Evolutionary conservation across 2,797 vertebrate species (phyloP).

Genomic region (Falco rusticolus): DNA sequence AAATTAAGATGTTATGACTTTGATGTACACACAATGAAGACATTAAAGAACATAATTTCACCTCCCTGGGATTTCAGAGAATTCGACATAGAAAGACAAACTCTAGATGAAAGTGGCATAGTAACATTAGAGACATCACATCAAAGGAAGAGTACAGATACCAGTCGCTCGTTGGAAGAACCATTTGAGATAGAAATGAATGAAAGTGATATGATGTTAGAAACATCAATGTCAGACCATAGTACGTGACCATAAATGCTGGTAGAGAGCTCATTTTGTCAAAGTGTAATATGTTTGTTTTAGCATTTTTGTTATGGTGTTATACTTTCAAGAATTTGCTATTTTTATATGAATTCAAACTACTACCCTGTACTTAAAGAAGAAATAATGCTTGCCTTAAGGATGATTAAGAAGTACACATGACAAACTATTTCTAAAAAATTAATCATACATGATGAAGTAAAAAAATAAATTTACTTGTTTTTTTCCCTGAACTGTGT

Average conservation of each 20-base stretch:
- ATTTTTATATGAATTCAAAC: slow-evolving; percentile 62
- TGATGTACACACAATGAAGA: slow-evolving; percentile 88
- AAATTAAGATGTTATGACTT: slow-evolving; percentile 89
- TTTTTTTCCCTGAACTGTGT: not conserved
- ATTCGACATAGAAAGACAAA: slow-evolving; percentile 84
- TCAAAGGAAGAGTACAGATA: slow-evolving; percentile 86
- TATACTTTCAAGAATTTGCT: slow-evolving; percentile 50
- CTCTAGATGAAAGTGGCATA: slow-evolving; percentile 85
- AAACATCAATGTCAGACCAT: slow-evolving; percentile 96
- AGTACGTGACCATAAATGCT: slow-evolving; percentile 85
- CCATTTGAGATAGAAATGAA: slow-evolving; percentile 98
- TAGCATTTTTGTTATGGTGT: slow-evolving; percentile 59
- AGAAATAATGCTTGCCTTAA: slow-evolving; percentile 51
- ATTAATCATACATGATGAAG: slow-evolving; percentile 27
- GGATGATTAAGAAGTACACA: slow-evolving; percentile 3
- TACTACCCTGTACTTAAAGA: slow-evolving; percentile 12
- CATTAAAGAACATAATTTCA: slow-evolving; percentile 94
- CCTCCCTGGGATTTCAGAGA: slow-evolving; percentile 86
- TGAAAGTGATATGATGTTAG: slow-evolving; percentile 97
- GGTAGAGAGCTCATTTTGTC: slow-evolving; percentile 4
- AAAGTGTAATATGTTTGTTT: slow-evolving; percentile 34
- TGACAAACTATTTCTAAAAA: slow-evolving; percentile 40
- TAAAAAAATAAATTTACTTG: slow-evolving; percentile 55
- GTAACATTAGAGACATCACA: slow-evolving; percentile 85
- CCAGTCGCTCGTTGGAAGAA: slow-evolving; percentile 86